Base-by-base conservation (phyloP, 2,113 vertebrate genomes). In the Brachionichthys hirsutus region DNA sequence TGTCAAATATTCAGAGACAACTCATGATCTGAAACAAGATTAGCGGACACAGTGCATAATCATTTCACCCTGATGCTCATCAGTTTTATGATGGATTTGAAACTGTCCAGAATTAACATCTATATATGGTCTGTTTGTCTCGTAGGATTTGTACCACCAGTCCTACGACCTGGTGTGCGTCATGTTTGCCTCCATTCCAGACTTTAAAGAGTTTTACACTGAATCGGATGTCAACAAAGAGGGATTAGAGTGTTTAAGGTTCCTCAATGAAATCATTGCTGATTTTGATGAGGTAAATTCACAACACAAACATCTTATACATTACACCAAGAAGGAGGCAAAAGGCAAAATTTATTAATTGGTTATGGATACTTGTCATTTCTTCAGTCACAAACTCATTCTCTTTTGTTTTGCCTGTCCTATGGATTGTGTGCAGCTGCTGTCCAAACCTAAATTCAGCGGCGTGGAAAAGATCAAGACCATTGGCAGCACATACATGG, bases 391-490 rank as follows among this genome's bases (percentile, higher is more conserved):
- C 5, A 15, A 14, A 14, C 9, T 40, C 36, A 30, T 40, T 42
- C 4, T 42, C 12, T 15, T 13, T 10, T 50, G 22, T 30, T 20
- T 50, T 12, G 1, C 24, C 0, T 24, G 1, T 41, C 60, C 11
- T 53, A 18, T 65, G 53, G 11, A 43, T 24, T 43, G 19, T 72
- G 9, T 69, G 12, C 47, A 98, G 96, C 80, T 98, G 70, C 75
- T 98, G 61, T 98, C 96, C 47, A 98, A 98, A 83, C 97, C 97
- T 9, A 99, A 99, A 78, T 99, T 99, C 89, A 99, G 97, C 19
- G 95, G 97, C 5, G 97, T 99, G 65, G 97, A 99, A 84, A 99
- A 99, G 83, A 99, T 99, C 86, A 99, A 99, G 89, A 99, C 97
- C 62, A 99, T 99, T 41, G 97, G 97, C 75, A 99, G 97, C 89